Base-by-base conservation (phyloP, 2,113 vertebrate genomes). In the Glaucomys volans region DNA sequence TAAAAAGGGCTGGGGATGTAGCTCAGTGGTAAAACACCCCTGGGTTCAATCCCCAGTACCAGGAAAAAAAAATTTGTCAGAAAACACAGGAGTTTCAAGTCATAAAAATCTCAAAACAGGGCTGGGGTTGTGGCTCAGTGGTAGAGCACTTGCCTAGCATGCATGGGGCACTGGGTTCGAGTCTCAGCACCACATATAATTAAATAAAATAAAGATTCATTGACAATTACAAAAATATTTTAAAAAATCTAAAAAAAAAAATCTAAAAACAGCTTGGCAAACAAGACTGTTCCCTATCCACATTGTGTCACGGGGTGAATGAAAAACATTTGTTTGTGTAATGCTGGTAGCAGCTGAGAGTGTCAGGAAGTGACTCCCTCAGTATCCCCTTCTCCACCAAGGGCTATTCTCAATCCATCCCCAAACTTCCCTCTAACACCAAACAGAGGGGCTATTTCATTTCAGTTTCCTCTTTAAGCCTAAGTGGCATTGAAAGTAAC, bases 401-500 rank as follows among this genome's bases (percentile, higher is more conserved):
- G 87, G 42, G 13, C 59, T 91, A 12, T 32, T 52, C 42, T 67
- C n/a, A 87, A 76, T 52, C 62, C 37, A 80, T 32, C 18, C 57
- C 42, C 32, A 62, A 82, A 87, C 5, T 57, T 52, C 66, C 18
- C 32, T 92, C 64, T 67, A 37, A 71, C 52, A 84, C 81, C 80
- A 92, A 90, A 75, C 5, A 42, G 22, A 79, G 30, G 69, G n/a
- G 20, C 42, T 71, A 8, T 80, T 95, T 95, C 79, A 87, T 71
- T 90, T 95, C 67, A 16, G 57, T 81, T 80, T 90, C 87, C 42
- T 88, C 90, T 95, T 81, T 57, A 54, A 84, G 85, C 75, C 79
- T 80, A 67, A 69, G 32, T 42, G 84, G 77, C 94, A 72, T 26
- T 95, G 95, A 96, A 93, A 97, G 87, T 92, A 92, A 95, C 82